phyloP scores from a whole-genome alignment of 2,888 invertebrate genomes.

The Caenorhabditis imperialis region DNA sequence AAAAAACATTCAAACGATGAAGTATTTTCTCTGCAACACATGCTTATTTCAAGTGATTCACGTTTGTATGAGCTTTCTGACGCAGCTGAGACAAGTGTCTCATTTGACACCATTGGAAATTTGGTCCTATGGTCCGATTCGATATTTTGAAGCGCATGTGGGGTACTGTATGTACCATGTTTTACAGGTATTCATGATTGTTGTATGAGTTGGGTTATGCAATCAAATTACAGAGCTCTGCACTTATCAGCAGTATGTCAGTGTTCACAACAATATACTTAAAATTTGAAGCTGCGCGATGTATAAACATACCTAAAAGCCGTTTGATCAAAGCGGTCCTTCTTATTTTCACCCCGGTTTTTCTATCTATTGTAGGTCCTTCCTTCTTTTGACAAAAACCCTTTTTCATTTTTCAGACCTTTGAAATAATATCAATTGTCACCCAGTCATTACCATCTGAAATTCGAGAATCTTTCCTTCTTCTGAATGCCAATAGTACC shows the following conservation, averaged over 20 bases:
- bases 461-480: background rate
- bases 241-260: constrained; percentile 5
- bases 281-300: constrained; percentile 11
- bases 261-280: constrained; percentile 15
- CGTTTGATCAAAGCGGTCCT: background rate
- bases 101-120: constrained; percentile 5
- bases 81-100: constrained; percentile 11
- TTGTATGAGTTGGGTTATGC: background rate
- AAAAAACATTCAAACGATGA: background rate
- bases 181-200: constrained; percentile 4
- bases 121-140: constrained; percentile 15
- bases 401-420: background rate
- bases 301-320: background rate
- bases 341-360: background rate
- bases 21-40: constrained; percentile 5
- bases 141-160: constrained; percentile 5
- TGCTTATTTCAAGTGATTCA: constrained; percentile 10
- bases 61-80: background rate
- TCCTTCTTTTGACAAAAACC: background rate
- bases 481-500: background rate
- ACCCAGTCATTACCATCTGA: constrained; percentile 7
- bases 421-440: constrained; percentile 3
- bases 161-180: constrained; percentile 8
- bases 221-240: constrained; percentile 7
- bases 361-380: background rate